phyloP scores from a whole-genome alignment of 2,113 vertebrate species.

The Vidua chalybeata region DNA sequence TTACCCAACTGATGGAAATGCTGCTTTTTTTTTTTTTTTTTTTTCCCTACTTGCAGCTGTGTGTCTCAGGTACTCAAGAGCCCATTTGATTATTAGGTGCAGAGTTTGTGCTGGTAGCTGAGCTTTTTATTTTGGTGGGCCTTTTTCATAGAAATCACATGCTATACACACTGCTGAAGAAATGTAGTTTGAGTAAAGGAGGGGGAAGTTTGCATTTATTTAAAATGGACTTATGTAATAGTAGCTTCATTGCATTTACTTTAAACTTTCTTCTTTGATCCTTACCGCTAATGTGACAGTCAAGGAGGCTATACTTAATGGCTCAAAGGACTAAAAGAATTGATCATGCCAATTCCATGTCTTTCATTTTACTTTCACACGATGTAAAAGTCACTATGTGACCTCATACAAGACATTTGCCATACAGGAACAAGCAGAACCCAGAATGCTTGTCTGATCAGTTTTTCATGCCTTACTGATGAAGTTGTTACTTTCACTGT shows the following conservation, averaged over 20 bases:
- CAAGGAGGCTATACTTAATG: neutral
- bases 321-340: neutral
- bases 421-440: neutral
- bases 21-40: neutral
- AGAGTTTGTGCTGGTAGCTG: neutral
- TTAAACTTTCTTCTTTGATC: neutral
- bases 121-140: neutral
- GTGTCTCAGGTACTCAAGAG: neutral
- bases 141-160: neutral
- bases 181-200: neutral
- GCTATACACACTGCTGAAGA: neutral
- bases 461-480: neutral
- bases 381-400: neutral
- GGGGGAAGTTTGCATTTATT: neutral
- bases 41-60: neutral
- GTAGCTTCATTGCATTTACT: neutral
- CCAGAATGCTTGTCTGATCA: neutral
- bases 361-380: neutral
- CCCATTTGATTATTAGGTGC: neutral
- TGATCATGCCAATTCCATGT: neutral
- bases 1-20: neutral
- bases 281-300: neutral
- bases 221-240: neutral
- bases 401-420: neutral
- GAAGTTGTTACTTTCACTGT: neutral